Evolutionary conservation across 1,140 invertebrate species (phyloP).

Genomic region (Drosophila nigromelanica): DNA sequence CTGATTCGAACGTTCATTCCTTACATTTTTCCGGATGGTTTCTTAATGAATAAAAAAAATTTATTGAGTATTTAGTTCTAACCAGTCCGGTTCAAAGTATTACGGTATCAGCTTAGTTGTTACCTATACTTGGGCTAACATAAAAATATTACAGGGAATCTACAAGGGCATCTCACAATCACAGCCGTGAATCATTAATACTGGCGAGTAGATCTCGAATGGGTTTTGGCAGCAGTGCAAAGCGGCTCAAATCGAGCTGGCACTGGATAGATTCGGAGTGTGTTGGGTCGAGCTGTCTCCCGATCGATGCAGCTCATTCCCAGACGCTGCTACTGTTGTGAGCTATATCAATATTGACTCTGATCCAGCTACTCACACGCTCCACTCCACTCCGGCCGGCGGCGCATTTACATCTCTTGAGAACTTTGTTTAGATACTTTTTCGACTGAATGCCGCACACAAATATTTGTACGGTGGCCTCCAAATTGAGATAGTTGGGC

Average conservation of each 20-base stretch:
- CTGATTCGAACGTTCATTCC: too few relatives aligned
- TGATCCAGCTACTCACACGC: conserved; percentile 46
- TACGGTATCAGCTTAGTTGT: too few relatives aligned
- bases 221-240: conserved; percentile 17
- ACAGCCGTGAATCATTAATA: conserved; percentile 14
- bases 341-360: conserved; percentile 51
- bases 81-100: too few relatives aligned
- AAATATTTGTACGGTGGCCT: conserved; percentile 70
- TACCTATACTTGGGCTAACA: too few relatives aligned
- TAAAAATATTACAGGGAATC: conserved; percentile 7
- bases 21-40: too few relatives aligned
- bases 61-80: too few relatives aligned
- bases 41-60: too few relatives aligned
- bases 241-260: conserved; percentile 19
- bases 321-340: neutral
- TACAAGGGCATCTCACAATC: neutral
- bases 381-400: conserved; percentile 10
- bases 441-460: conserved; percentile 77
- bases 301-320: too few relatives aligned
- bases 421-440: conserved; percentile 74
- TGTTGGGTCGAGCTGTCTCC: neutral
- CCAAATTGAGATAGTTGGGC: conserved; percentile 79
- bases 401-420: conserved; percentile 58
- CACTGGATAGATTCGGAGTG: conserved; percentile 12
- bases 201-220: conserved; percentile 18